phyloP scores from a whole-genome alignment of 37 sponge, comb jelly and placozoan genomes.

The Spongilla lacustris region DNA sequence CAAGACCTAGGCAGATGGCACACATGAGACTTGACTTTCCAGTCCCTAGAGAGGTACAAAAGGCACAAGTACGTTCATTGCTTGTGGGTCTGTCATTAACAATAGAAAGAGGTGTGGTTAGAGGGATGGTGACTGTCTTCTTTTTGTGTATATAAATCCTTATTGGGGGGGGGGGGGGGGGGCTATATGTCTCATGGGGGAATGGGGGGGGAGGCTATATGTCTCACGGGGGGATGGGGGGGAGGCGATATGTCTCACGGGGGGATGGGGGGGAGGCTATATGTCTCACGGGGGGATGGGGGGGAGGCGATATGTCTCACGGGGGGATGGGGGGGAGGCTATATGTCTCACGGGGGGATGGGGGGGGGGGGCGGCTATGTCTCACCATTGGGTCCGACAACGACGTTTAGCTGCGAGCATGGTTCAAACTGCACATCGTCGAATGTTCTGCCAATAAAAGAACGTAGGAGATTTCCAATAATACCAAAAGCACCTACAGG shows the following conservation, averaged over 20 bases:
- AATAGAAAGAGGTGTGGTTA: not conserved
- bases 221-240: too few relatives aligned
- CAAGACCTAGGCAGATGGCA: conserved; percentile 96
- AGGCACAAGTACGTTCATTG: not conserved
- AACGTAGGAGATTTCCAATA: not conserved
- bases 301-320: not conserved
- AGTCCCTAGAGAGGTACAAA: conserved; percentile 57
- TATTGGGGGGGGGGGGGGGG: too few relatives aligned
- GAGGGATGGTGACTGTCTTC: too few relatives aligned
- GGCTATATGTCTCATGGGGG: too few relatives aligned
- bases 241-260: not conserved
- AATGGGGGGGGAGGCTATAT: too few relatives aligned
- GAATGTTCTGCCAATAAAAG: conserved; percentile 73
- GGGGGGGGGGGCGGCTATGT: not conserved
- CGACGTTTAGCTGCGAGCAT: conserved; percentile 84
- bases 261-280: too few relatives aligned
- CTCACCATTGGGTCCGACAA: conserved; percentile 95
- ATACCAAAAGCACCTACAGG: conserved; percentile 44
- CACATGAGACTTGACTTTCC: conserved; percentile 98
- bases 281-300: too few relatives aligned
- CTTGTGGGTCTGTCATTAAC: too few relatives aligned
- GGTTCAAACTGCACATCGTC: conserved; percentile 82
- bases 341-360: not conserved
- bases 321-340: not conserved
- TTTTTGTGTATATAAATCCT: too few relatives aligned